Conservation (phyloP, 2,113 vertebrate species). For the Hemiscyllium ocellatum region DNA sequence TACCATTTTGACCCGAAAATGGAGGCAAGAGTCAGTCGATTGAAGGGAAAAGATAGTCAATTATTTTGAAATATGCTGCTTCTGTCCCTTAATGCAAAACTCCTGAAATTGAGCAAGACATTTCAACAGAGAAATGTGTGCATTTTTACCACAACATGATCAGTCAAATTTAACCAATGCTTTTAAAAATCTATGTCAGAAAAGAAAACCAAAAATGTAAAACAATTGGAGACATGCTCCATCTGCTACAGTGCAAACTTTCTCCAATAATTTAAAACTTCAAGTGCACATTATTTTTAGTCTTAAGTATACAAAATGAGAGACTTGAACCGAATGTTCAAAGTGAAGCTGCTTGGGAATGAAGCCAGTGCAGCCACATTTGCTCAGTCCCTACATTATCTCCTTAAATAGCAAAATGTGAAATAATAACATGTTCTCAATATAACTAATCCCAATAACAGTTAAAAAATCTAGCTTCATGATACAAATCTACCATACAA, state of each 20-base stretch:
- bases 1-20: not conserved
- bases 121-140: not conserved
- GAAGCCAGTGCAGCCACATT: no score
- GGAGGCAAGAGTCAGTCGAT: not conserved
- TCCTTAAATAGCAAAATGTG: not conserved
- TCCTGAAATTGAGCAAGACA: not conserved
- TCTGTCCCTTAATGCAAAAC: not conserved
- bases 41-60: not conserved
- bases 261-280: not conserved
- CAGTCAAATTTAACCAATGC: not conserved
- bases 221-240: not conserved
- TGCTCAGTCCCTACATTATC: no score
- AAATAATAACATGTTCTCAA: not conserved
- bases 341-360: not conserved
- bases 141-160: not conserved
- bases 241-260: not conserved
- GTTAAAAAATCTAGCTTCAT: not conserved
- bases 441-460: not conserved
- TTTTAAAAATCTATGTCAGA: not conserved
- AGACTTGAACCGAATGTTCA: not conserved
- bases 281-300: not conserved
- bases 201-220: not conserved
- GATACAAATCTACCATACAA: not conserved
- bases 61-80: not conserved
- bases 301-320: not conserved